Percentiles rank a stretch among this genome's conserved stretches.
Conservation (phyloP, 2,113 vertebrate species). For the Phaethon lepturus region DNA sequence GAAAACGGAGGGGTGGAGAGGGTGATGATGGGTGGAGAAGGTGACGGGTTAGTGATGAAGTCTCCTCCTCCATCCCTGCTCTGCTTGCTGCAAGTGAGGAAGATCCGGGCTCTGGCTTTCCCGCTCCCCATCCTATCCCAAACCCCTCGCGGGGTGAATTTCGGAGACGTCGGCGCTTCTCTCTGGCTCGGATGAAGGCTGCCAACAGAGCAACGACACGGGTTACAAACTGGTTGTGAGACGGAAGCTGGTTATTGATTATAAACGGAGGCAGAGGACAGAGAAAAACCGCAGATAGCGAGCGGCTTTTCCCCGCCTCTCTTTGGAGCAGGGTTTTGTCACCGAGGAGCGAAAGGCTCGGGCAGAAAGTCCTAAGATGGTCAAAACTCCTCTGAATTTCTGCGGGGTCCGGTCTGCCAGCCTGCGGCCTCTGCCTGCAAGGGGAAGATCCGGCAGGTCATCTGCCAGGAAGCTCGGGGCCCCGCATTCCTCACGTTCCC, state of each 20-base stretch:
- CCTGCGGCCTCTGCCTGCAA: background rate
- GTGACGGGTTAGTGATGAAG: background rate
- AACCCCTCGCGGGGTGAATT: background rate
- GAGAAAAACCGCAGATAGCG: rapidly evolving
- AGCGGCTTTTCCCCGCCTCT: background rate
- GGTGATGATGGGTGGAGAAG: background rate
- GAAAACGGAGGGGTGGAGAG: too few relatives aligned
- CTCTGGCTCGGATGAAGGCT: background rate
- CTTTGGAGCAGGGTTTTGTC: background rate
- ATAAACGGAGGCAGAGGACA: background rate
- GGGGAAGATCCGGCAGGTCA: background rate
- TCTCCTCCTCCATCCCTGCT: rapidly evolving
- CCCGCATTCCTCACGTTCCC: background rate
- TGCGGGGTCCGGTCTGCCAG: background rate
- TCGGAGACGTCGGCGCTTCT: rapidly evolving
- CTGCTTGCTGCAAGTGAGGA: background rate
- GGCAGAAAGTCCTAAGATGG: background rate
- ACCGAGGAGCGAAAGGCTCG: background rate
- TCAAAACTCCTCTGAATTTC: background rate
- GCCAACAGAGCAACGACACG: rapidly evolving
- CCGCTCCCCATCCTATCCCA: background rate
- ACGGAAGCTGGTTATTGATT: background rate
- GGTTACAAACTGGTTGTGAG: background rate
- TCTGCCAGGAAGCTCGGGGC: background rate
- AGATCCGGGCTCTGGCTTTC: background rate